Evolutionary conservation across 1,140 invertebrate species (phyloP).

Genomic region (Venturia canescens): DNA sequence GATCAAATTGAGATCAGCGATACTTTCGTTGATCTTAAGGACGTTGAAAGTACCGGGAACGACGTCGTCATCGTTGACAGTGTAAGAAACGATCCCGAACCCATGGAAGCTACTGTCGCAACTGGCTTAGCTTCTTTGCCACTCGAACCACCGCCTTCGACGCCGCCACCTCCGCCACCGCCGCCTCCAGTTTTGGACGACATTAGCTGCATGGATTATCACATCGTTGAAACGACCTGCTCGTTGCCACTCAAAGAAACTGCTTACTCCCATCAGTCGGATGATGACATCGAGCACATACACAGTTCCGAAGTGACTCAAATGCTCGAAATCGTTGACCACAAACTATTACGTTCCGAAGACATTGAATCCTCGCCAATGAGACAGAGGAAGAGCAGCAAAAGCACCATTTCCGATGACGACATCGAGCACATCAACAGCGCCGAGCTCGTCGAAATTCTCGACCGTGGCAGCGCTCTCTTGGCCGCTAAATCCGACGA

Average conservation of each 20-base stretch:
- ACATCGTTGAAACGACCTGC: conserved; percentile 59
- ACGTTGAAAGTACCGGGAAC: conserved; percentile 13
- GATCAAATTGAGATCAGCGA: conserved; percentile 34
- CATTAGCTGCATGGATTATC: conserved; percentile 65
- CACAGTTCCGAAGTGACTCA: conserved; percentile 59
- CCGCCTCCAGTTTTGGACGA: conserved; percentile 56
- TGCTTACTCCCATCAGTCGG: conserved; percentile 61
- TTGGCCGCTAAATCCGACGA: conserved; percentile 11
- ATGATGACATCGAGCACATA: conserved; percentile 71
- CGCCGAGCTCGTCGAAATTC: conserved; percentile 59
- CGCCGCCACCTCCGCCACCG: conserved; percentile 37
- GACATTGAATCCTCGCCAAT: conserved; percentile 48
- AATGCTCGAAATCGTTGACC: conserved; percentile 44
- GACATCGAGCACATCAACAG: conserved; percentile 71
- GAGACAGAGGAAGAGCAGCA: conserved; percentile 65
- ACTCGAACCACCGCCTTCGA: conserved; percentile 41
- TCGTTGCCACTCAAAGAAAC: conserved; percentile 47
- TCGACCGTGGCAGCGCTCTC: conserved; percentile 26
- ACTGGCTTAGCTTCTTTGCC: conserved; percentile 45
- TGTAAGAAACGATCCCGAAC: conserved; percentile 31
- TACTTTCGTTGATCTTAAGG: conserved; percentile 49
- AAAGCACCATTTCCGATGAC: conserved; percentile 71
- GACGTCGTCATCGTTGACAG: background rate
- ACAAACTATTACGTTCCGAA: conserved; percentile 25
- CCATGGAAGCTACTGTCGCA: conserved; percentile 43